Evolutionary conservation across 1,140 invertebrate species (phyloP).

Genomic region (Aphelenchoides avenae): DNA sequence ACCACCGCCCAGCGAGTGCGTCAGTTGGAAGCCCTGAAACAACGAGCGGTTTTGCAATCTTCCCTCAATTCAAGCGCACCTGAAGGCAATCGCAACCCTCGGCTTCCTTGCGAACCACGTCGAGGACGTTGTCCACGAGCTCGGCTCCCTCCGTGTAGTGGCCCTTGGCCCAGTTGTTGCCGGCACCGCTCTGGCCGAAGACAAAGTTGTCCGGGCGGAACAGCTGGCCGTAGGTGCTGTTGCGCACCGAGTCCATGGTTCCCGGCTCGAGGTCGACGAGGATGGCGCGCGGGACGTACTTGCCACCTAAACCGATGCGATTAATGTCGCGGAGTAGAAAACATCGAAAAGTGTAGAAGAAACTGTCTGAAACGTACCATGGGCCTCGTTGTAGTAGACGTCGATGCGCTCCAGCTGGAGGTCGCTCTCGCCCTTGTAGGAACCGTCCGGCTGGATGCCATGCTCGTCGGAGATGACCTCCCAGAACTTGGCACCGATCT

Average conservation of each 20-base stretch:
- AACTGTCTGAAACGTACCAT: conserved; percentile 2
- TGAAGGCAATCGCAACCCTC: conserved; percentile 69
- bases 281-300: conserved; percentile 85
- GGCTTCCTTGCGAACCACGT: conserved; percentile 79
- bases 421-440: conserved; percentile 63
- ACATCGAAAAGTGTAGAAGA: conserved; percentile 10
- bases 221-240: conserved; percentile 76
- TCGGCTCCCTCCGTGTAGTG: conserved; percentile 88
- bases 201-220: conserved; percentile 83
- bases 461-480: conserved; percentile 47
- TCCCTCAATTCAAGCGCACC: background rate
- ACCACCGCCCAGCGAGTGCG: conserved; percentile 64
- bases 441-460: conserved; percentile 48
- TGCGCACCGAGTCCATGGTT: conserved; percentile 84
- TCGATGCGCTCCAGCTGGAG: conserved; percentile 58
- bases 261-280: conserved; percentile 81
- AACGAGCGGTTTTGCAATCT: background rate
- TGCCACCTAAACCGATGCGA: conserved; percentile 64
- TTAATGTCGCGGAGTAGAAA: background rate
- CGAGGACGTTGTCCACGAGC: conserved; percentile 77
- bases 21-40: conserved; percentile 62
- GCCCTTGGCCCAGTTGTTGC: conserved; percentile 77
- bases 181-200: conserved; percentile 73
- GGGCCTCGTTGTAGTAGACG: conserved; percentile 64
- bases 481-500: conserved; percentile 74